phyloP scores from a whole-genome alignment of 2,888 invertebrate species.

The Thymelicus acteon region DNA sequence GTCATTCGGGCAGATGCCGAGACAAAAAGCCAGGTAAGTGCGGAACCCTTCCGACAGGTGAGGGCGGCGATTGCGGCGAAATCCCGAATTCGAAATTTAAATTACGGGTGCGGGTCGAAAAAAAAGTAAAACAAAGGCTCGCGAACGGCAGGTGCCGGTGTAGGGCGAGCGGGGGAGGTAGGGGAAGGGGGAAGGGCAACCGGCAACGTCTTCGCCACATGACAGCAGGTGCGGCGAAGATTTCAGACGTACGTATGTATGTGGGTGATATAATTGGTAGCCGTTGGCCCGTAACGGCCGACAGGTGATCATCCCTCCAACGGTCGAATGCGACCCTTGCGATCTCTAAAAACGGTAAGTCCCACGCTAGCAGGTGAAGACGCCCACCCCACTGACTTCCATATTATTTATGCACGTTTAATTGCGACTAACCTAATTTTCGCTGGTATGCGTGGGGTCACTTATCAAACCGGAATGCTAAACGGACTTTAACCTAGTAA shows the following conservation, averaged over 20 bases:
- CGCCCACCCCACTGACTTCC: slow-evolving; percentile 60
- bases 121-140: slow-evolving; percentile 78
- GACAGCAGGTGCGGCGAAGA: slow-evolving; percentile 82
- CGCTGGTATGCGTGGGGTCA: slow-evolving; percentile 46
- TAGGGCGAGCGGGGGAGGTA: slow-evolving; percentile 51
- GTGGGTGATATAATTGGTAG: slow-evolving; percentile 81
- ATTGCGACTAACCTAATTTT: slow-evolving; percentile 60
- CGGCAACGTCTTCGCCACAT: slow-evolving; percentile 83
- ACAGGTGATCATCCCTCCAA: slow-evolving; percentile 82
- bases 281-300: slow-evolving; percentile 84
- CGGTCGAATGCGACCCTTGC: slow-evolving; percentile 70
- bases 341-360: slow-evolving; percentile 80
- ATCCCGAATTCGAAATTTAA: slow-evolving; percentile 78
- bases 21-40: slow-evolving; percentile 82
- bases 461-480: slow-evolving; percentile 41
- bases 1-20: slow-evolving; percentile 79
- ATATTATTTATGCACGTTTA: slow-evolving; percentile 58
- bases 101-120: slow-evolving; percentile 73
- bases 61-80: slow-evolving; percentile 77
- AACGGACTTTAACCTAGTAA: slow-evolving; percentile 28
- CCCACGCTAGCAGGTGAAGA: slow-evolving; percentile 80
- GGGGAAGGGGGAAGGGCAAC: slow-evolving; percentile 51
- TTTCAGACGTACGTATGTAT: slow-evolving; percentile 74
- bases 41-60: slow-evolving; percentile 84
- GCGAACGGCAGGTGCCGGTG: slow-evolving; percentile 78